Conservation (phyloP, 2,888 invertebrate species). For the Notocelia uddmanniana region DNA sequence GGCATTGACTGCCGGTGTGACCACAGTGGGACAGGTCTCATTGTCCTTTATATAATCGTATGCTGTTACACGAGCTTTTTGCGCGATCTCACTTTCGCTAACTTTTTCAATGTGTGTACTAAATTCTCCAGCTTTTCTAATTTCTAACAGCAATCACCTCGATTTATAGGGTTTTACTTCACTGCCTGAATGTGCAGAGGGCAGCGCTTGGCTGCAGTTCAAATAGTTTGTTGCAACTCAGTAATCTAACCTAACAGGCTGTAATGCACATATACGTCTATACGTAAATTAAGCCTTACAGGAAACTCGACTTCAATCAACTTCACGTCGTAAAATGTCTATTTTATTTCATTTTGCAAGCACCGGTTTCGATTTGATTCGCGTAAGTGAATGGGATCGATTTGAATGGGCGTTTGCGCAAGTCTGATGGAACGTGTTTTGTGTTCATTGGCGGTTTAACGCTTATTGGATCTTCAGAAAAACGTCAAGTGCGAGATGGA, state of each 20-base stretch:
- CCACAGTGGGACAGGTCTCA: conserved; percentile 2
- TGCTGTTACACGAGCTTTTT: conserved; percentile 4
- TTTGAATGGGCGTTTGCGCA: conserved; percentile 43
- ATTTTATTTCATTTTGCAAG: conserved; percentile 37
- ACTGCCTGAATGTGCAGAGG: neutral
- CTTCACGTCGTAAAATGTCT: conserved; percentile 17
- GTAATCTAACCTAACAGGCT: neutral
- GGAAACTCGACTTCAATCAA: conserved; percentile 22
- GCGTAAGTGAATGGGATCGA: conserved; percentile 42
- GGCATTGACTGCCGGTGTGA: neutral
- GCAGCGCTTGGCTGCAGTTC: neutral
- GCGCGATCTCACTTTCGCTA: conserved; percentile 19
- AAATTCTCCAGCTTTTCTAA: too few species aligned
- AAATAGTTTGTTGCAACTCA: conserved; percentile 1
- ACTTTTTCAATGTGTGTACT: neutral
- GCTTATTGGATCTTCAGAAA: conserved; percentile 16
- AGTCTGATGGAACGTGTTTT: conserved; percentile 26
- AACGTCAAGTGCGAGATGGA: conserved; percentile 12
- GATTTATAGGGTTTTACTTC: neutral
- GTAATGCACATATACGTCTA: neutral
- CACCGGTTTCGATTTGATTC: conserved; percentile 39
- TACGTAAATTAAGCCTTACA: conserved; percentile 9
- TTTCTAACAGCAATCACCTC: too few species aligned
- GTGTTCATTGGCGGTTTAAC: conserved; percentile 33
- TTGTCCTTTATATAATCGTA: conserved; percentile 9